phyloP scores from a whole-genome alignment of 2,888 invertebrate genomes.

The Acanthococcus lagerstroemiae region DNA sequence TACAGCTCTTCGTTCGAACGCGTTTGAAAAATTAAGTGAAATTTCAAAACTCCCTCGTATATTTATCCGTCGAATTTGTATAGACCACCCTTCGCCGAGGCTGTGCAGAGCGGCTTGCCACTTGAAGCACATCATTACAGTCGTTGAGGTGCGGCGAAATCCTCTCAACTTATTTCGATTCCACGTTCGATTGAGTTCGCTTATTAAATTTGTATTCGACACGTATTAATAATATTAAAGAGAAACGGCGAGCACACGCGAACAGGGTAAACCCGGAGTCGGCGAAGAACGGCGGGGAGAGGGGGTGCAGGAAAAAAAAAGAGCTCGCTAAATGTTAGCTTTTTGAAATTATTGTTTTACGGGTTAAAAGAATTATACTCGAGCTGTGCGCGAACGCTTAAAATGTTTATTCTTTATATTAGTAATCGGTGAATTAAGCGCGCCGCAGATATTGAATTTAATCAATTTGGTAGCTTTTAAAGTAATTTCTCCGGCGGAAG shows the following conservation, averaged over 20 bases:
- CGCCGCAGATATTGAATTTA: constrained; percentile 1
- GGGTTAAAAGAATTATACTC: background rate
- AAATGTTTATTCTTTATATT: background rate
- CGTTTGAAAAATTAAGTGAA: too few species aligned
- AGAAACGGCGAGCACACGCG: background rate
- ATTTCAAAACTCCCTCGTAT: too few species aligned
- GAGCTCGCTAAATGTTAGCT: background rate
- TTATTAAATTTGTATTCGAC: too few species aligned
- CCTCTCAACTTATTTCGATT: too few species aligned
- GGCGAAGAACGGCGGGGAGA: background rate
- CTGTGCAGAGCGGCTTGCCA: too few species aligned
- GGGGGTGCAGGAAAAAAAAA: background rate
- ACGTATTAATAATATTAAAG: background rate
- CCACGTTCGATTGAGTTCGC: too few species aligned
- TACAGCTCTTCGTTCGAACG: too few species aligned
- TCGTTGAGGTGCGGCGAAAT: too few species aligned
- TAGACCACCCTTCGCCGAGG: too few species aligned
- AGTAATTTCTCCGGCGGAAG: background rate
- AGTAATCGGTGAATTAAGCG: background rate
- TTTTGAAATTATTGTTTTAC: background rate
- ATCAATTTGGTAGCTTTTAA: background rate
- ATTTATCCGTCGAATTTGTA: too few species aligned
- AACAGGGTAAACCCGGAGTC: background rate
- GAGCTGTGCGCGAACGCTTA: background rate
- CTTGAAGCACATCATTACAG: too few species aligned